These are phyloP conservation scores for Plagiodera versicolora DNA, from an alignment of 2,888 invertebrate species.

Conservation along the genomic window DNA sequence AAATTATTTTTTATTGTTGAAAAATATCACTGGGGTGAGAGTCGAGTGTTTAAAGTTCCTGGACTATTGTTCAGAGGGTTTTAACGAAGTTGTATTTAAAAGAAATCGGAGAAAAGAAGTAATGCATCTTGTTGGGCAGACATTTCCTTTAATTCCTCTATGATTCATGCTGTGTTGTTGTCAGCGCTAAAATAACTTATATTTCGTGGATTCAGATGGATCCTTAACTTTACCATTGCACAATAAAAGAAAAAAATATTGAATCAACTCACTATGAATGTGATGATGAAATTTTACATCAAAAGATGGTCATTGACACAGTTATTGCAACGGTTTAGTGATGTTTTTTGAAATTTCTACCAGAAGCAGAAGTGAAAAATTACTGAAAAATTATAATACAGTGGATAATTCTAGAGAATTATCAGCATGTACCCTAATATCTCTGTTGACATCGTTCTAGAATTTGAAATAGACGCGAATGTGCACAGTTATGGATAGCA, in stretches of 20 bases:
- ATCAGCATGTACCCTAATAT: slow-evolving; percentile 4
- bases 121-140: slow-evolving; percentile 52
- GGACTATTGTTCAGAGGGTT: slow-evolving; percentile 4
- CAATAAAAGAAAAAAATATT: too few species aligned
- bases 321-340: too few species aligned
- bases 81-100: slow-evolving; percentile 28
- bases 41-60: background rate
- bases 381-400: background rate
- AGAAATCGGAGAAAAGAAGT: slow-evolving; percentile 45
- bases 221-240: too few species aligned
- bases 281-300: too few species aligned
- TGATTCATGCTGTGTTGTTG: slow-evolving; percentile 51
- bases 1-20: too few species aligned
- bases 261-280: too few species aligned
- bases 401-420: background rate
- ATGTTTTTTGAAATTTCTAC: too few species aligned
- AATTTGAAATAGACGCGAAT: slow-evolving; percentile 31
- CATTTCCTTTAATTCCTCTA: slow-evolving; percentile 53
- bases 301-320: too few species aligned
- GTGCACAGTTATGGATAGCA: slow-evolving; percentile 33
- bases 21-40: too few species aligned
- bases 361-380: too few species aligned
- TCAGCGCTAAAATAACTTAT: slow-evolving; percentile 52
- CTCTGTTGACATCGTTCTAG: slow-evolving; percentile 18
- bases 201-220: slow-evolving; percentile 29